Evolutionary conservation across 2,888 invertebrate species (phyloP).

Genomic region (Dione juno): DNA sequence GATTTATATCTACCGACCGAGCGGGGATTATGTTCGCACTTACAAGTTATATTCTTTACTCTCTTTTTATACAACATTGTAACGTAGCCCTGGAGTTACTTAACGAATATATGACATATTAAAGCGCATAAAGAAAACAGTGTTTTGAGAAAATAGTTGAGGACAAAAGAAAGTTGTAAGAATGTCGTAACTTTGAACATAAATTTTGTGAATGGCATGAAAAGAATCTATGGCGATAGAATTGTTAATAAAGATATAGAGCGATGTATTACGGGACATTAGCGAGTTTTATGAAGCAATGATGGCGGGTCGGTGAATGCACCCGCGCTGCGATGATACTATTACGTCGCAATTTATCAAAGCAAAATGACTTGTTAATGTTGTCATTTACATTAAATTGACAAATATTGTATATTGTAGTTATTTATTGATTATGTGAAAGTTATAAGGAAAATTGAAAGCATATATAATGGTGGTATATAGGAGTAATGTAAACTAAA

Average conservation of each 20-base stretch:
- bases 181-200: constrained; percentile 76
- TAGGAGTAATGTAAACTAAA: neutral
- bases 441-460: neutral
- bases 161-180: constrained; percentile 79
- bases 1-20: constrained; percentile 76
- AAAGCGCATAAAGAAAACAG: constrained; percentile 81
- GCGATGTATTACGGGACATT: constrained; percentile 78
- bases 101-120: constrained; percentile 79
- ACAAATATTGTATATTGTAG: neutral
- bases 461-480: no score
- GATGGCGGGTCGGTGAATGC: constrained; percentile 70
- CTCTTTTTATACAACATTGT: constrained; percentile 78
- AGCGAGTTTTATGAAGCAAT: constrained; percentile 73
- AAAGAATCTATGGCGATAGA: constrained; percentile 77
- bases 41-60: constrained; percentile 67
- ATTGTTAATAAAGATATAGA: constrained; percentile 83
- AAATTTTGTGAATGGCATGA: constrained; percentile 77
- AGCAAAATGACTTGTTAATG: constrained; percentile 34
- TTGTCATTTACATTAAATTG: neutral
- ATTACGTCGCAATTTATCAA: constrained; percentile 64
- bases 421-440: neutral
- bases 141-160: constrained; percentile 81
- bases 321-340: constrained; percentile 56
- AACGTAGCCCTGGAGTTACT: constrained; percentile 68
- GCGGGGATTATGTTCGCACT: constrained; percentile 68